These are phyloP conservation scores for Malacoraja senta DNA, from an alignment of 2,797 vertebrate genomes.

Conservation along the genomic window DNA sequence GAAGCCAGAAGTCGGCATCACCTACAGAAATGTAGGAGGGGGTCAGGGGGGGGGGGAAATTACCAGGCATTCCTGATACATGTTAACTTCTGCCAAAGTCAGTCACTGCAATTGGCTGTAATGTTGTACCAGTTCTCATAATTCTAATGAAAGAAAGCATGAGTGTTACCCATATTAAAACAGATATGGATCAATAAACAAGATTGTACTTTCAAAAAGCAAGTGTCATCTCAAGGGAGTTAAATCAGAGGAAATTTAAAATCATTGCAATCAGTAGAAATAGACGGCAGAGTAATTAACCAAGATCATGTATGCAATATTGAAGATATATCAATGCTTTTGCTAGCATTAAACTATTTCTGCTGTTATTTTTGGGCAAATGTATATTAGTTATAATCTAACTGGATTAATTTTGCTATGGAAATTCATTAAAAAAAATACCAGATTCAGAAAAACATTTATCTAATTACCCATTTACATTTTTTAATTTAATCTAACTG, in stretches of 20 bases:
- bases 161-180: background rate
- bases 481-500: background rate
- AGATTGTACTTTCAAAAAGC: background rate
- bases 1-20: background rate
- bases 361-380: background rate
- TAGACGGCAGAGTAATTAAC: background rate
- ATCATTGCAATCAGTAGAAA: background rate
- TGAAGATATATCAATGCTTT: background rate
- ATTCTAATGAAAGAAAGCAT: background rate
- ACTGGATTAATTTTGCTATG: no score
- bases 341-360: background rate
- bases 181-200: background rate
- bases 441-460: no score
- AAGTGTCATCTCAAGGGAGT: background rate
- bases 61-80: background rate
- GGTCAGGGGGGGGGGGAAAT: no score
- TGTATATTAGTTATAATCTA: background rate
- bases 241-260: background rate
- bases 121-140: background rate
- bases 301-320: background rate
- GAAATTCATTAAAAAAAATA: no score
- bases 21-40: background rate
- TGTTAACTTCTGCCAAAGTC: background rate
- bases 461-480: no score
- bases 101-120: background rate